Evolutionary conservation across 2,888 invertebrate genomes (phyloP).

Genomic region (Eilema griseolum): DNA sequence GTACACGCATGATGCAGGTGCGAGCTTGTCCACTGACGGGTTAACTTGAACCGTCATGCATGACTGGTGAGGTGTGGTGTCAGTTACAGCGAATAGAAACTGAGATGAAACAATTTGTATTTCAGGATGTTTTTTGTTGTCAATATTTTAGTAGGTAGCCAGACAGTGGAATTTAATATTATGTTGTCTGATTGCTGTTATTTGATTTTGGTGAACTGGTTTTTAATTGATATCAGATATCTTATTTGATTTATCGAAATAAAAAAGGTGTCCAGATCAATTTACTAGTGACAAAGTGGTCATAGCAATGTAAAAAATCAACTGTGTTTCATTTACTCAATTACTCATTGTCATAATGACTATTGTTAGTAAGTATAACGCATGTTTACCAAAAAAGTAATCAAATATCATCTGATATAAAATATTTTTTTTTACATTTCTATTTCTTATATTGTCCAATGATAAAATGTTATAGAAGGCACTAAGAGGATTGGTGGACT

Average conservation of each 20-base stretch:
- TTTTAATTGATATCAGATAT: neutral
- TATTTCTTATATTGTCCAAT: too few species aligned
- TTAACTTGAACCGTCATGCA: slow-evolving; percentile 48
- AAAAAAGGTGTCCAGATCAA: neutral
- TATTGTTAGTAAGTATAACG: too few species aligned
- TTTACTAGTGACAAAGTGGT: neutral
- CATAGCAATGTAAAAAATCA: neutral
- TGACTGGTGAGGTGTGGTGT: slow-evolving; percentile 58
- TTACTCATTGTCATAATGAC: too few species aligned
- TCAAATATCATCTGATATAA: too few species aligned
- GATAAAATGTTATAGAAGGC: too few species aligned
- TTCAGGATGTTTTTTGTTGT: neutral
- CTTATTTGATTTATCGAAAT: neutral
- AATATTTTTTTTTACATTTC: too few species aligned
- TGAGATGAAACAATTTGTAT: neutral
- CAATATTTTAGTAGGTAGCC: neutral
- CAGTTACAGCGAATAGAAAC: slow-evolving; percentile 54
- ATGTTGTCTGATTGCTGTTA: neutral
- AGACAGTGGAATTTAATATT: neutral
- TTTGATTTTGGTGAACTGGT: neutral
- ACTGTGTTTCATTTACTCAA: too few species aligned
- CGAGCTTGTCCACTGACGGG: slow-evolving; percentile 60
- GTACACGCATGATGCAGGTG: slow-evolving; percentile 70
- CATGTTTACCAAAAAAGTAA: too few species aligned
- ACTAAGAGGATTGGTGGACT: too few species aligned